Base-by-base conservation (phyloP, 2,113 vertebrate genomes). In the Muntiacus muntjak region DNA sequence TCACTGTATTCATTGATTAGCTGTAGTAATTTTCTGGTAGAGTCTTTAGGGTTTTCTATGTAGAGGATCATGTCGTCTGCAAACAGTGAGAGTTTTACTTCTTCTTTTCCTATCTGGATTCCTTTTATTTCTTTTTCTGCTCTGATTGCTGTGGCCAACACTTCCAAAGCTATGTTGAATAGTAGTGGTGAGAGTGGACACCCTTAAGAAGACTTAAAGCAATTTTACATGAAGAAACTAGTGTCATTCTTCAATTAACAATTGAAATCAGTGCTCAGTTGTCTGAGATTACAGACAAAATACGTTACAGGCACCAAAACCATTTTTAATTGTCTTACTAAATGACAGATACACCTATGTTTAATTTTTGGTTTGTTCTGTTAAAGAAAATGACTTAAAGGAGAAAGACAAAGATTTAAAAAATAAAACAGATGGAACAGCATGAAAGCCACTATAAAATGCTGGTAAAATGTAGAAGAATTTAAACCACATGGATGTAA, bases 201-300 rank as follows among this genome's bases (percentile, higher is more conserved):
- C 47, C 28, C n/a, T 62, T 28, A 6, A 76, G 96, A 98, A 86
- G 87, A 88, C 84, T 71, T 91, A 94, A 96, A 90, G 62, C 58
- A 92, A 85, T 94, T 94, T 83, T 79, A 86, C 78, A 54, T 45
- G 78, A 93, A 97, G 78, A 92, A 91, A 93, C 52, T 58, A 28
- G 40, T 89, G 81, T 97, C 95, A 54, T 50, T 97, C 94, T 87
- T 94, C 85, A 94, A 83, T 89, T 85, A 95, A 92, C 95, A 79
- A 79, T 95, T 96, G 94, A 47, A 95, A 52, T 94, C 76, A 81
- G 58, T 17, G 30, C 67, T 85, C 85, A 89, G 58, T 78, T 88
- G 76, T 30, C 86, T 50, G 84, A 97, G 91, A 85, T 94, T 81
- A 97, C 93, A 93, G 82, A 81, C 87, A 64, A 97, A 92, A 95